These are phyloP conservation scores for Pelecanus crispus DNA, from an alignment of 2,113 vertebrate genomes.

Conservation along the genomic window DNA sequence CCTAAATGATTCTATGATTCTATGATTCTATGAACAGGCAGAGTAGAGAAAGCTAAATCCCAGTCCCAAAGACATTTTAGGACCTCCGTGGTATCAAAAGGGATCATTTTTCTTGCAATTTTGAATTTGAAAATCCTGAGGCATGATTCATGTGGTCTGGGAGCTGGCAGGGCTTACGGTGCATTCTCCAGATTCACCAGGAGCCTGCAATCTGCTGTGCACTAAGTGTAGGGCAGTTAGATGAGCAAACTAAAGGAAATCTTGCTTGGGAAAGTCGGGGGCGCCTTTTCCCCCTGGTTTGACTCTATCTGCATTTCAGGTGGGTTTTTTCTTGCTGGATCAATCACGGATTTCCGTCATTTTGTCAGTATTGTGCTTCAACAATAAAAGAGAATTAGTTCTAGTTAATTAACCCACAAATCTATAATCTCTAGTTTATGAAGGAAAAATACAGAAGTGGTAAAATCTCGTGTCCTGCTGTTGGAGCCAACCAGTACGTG, in stretches of 20 bases:
- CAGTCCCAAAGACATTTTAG: background rate
- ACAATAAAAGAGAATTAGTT: background rate
- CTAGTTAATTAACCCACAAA: background rate
- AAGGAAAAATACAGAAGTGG: background rate
- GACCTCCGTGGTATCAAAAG: background rate
- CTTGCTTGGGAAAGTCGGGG: background rate
- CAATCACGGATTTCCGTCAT: background rate
- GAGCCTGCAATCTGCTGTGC: background rate
- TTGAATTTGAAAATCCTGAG: background rate
- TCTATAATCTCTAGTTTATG: background rate
- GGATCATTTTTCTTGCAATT: background rate
- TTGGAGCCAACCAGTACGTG: background rate
- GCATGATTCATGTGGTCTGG: background rate
- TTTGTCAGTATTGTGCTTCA: background rate
- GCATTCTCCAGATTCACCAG: background rate
- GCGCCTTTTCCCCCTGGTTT: background rate
- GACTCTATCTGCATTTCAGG: background rate
- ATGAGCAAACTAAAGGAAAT: background rate
- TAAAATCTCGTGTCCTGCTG: background rate
- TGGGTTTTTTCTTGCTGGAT: background rate
- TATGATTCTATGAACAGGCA: too few species aligned
- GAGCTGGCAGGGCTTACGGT: background rate
- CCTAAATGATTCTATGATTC: too few species aligned
- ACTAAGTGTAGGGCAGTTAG: background rate
- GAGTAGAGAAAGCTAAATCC: background rate